Base-by-base conservation (phyloP, 1,140 invertebrate species). In the Leptinotarsa lineolata region DNA sequence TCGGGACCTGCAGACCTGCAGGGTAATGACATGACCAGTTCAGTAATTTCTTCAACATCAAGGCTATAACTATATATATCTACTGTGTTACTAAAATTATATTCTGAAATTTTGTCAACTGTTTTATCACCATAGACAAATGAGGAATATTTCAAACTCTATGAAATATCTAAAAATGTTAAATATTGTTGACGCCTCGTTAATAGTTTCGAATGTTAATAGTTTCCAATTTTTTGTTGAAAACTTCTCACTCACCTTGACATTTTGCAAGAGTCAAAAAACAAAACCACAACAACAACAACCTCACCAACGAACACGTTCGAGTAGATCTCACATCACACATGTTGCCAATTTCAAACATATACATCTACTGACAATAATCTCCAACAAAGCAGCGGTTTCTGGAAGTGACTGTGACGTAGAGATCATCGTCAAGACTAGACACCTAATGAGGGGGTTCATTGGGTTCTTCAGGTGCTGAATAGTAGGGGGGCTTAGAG, bases 361-460 rank as follows among this genome's bases (percentile, higher is more conserved):
- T 54, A 16, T 15, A 54, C 16, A 18, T 54, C 1, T 1, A 54
- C 48, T 54, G 48, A 8, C 48, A 54, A n/a, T 18, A 16, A 18
- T 16, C 48, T 54, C 48, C 15, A 54, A 15, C 15, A 54, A 13
- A 54, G 48, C 48, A 18, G 48, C n/a, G 30, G 48, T 13, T 54
- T 15, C 48, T 54, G 48, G 48, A 54, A 15, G 15, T 18, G n/a
- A 18, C 30, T 8, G 48, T 54, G 48, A 54, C 48, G 48, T 54
- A 54, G 48, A 18, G 48, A 54, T 54, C 48, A 54, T 54, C 48
- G 15, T 54, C 16, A 54, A 54, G 48, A 54, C 48, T 54, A 54
- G 48, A 54, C 48, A 54, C 15, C 13, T 54, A 54, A 54, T 54
- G 48, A 54, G 15, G 48, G 12, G n/a, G 30, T 39, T 39, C 30